phyloP scores from a whole-genome alignment of 2,797 vertebrate genomes.

The Picus viridis region DNA sequence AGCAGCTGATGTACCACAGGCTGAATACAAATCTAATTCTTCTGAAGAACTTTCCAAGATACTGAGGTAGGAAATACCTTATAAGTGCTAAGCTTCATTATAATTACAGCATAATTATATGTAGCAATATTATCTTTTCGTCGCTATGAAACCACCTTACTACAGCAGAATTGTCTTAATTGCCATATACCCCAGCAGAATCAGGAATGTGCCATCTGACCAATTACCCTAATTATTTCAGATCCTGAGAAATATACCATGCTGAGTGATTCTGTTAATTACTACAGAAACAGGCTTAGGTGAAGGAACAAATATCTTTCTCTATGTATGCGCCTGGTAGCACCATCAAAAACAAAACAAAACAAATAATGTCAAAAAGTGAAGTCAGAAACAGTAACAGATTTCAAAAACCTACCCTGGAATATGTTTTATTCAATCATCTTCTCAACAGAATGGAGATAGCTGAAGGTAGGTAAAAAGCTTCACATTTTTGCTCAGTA shows the following conservation, averaged over 20 bases:
- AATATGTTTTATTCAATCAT: not conserved
- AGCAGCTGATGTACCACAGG: not conserved
- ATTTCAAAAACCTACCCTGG: not conserved
- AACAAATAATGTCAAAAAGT: not conserved
- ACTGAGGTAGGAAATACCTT: not conserved
- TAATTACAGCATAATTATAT: not conserved
- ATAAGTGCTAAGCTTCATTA: not conserved
- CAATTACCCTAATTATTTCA: not conserved
- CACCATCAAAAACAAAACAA: not conserved
- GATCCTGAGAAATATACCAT: not conserved
- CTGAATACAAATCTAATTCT: not conserved
- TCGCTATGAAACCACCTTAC: not conserved
- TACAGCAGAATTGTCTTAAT: not conserved
- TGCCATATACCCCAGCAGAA: not conserved
- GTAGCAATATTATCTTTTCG: not conserved
- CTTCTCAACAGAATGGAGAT: not conserved
- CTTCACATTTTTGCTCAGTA: not conserved
- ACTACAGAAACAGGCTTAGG: not conserved
- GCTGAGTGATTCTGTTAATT: not conserved
- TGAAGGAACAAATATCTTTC: not conserved
- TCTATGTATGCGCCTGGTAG: rapidly evolving
- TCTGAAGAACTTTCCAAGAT: not conserved
- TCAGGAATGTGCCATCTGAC: not conserved
- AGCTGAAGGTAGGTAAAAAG: not conserved
- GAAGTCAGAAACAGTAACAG: not conserved